phyloP scores from a whole-genome alignment of 2,797 vertebrate genomes.

The Scomberomorus guttatus region DNA sequence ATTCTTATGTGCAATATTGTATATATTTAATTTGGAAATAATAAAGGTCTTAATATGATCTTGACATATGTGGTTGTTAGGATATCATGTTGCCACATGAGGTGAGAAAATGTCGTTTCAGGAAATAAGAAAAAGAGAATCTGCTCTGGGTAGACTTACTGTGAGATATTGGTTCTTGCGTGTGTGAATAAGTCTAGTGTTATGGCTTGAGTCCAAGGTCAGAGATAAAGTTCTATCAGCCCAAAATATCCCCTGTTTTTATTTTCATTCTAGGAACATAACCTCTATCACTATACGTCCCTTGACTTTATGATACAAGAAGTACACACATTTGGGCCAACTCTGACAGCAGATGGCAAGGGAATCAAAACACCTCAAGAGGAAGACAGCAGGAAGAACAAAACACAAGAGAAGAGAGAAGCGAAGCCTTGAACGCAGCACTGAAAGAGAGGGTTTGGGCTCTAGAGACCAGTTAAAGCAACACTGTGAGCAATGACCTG shows the following conservation, averaged over 20 bases:
- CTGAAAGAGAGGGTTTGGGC: conserved; percentile 46
- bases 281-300: neutral
- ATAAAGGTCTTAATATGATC: neutral
- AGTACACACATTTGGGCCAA: conserved; percentile 1
- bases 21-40: neutral
- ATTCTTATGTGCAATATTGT: neutral
- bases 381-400: conserved; percentile 47
- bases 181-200: conserved; percentile 29
- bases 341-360: conserved; percentile 58
- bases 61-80: neutral
- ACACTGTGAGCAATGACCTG: conserved; percentile 37
- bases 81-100: conserved; percentile 17
- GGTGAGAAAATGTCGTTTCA: neutral
- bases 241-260: neutral
- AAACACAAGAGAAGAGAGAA: conserved; percentile 22
- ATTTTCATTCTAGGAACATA: neutral
- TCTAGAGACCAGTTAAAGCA: conserved; percentile 64
- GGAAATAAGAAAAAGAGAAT: neutral
- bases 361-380: conserved; percentile 50
- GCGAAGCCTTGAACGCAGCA: conserved; percentile 26
- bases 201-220: conserved; percentile 20
- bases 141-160: neutral
- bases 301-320: conserved; percentile 7
- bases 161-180: neutral
- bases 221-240: conserved; percentile 1